Evolutionary conservation across 2,797 vertebrate genomes (phyloP), one percentile per base, ranked within the genome.

Genomic region (Chelon auratus): DNA sequence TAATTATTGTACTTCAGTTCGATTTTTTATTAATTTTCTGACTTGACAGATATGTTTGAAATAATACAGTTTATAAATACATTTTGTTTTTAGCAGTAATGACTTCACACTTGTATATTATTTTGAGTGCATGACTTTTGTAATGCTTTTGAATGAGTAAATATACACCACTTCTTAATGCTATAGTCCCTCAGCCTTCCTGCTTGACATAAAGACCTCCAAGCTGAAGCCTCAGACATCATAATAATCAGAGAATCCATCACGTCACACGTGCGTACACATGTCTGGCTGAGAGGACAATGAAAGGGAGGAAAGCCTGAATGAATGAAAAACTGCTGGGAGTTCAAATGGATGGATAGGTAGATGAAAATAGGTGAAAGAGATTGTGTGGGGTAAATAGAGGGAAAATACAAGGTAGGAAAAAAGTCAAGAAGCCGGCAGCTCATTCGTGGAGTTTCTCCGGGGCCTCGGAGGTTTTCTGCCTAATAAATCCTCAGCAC

Each of bases 401-500:
- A 73, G 42, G 68, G 63, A 86, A 84, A 75, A 79, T 75, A 68
- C 63, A 66, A 71, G 24, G 50, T 73, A 78, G 30, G 47, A 66
- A 58, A 61, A 51, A 60, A 62, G 48, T 64, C 1, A 30, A 77
- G 39, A 45, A 56, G 59, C 64, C 72, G 62, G 51, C 54, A 62
- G 72, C 67, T 72, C 60, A 48, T 68, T 47, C 13, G 53, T 61
- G 54, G 48, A 69, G 68, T 65, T 70, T 72, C 63, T 54, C 47
- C 36, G 72, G 62, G 61, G 70, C 75, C 86, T 75, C 79, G 18
- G 72, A 85, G 48, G 72, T 81, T 80, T 66, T 70, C 63, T 67
- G 58, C 79, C 53, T 74, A 81, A 90, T 90, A 90, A 88, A 91
- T 89, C 89, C 76, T 89, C 71, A 37, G 75, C 89, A 88, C 85